Conservation (phyloP, 2,888 invertebrate species). For the Cheilosia soror region DNA sequence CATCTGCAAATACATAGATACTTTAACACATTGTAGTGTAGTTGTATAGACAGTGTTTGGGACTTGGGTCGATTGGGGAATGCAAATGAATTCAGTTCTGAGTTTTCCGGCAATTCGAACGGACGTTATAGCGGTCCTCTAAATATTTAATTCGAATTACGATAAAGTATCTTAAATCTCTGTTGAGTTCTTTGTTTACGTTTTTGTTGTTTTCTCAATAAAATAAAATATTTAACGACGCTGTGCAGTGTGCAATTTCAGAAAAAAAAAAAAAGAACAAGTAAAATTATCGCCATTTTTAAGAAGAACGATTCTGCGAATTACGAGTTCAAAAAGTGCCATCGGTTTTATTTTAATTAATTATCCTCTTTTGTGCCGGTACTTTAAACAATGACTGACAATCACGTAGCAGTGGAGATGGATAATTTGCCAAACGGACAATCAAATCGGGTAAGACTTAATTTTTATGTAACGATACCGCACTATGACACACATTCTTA, state of each 20-base stretch:
- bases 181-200: slow-evolving; percentile 26
- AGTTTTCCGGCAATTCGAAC: slow-evolving; percentile 44
- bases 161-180: slow-evolving; percentile 10
- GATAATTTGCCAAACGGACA: slow-evolving; percentile 40
- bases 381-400: slow-evolving; percentile 37
- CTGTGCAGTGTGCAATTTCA: slow-evolving; percentile 8
- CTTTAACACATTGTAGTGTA: neutral
- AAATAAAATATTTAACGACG: neutral
- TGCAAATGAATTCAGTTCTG: slow-evolving; percentile 54
- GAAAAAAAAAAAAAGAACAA: neutral
- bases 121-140: slow-evolving; percentile 19
- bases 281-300: neutral
- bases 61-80: neutral
- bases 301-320: neutral
- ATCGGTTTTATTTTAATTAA: neutral
- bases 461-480: slow-evolving; percentile 1
- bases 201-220: neutral
- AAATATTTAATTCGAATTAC: neutral
- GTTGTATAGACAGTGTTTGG: no score
- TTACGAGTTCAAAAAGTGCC: no score
- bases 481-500: slow-evolving; percentile 7
- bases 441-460: slow-evolving; percentile 47
- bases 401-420: slow-evolving; percentile 51
- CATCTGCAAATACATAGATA: neutral
- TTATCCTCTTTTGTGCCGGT: neutral